Percentiles rank a stretch among this genome's conserved stretches.
These are phyloP conservation scores for Potorous gilbertii DNA, from an alignment of 2,797 vertebrate genomes.

Conservation along the genomic window DNA sequence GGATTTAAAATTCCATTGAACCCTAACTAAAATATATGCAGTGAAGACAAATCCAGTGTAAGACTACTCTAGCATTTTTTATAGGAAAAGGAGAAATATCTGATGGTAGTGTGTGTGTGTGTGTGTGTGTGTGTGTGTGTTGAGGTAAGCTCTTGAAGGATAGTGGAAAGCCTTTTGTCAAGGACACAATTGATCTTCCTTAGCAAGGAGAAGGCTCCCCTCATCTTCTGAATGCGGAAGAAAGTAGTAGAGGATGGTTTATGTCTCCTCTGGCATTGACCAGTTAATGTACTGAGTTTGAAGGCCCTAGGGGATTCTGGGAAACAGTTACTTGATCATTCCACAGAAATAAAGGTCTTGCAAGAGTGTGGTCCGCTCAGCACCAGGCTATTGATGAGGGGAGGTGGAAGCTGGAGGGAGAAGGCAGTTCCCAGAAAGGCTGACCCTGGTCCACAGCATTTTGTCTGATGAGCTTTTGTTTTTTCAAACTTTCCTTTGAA, in stretches of 20 bases:
- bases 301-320: not conserved
- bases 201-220: not conserved
- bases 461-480: not conserved
- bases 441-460: not conserved
- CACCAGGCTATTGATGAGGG: not conserved
- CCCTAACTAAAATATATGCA: too few species aligned
- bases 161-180: not conserved
- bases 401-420: not conserved
- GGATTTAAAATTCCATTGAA: too few species aligned
- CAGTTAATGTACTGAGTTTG: not conserved
- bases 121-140: too few species aligned
- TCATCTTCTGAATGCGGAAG: not conserved
- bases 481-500: not conserved
- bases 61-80: too few species aligned
- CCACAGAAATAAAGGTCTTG: not conserved
- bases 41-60: too few species aligned
- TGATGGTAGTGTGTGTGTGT: too few species aligned
- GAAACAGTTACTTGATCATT: not conserved
- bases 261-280: not conserved
- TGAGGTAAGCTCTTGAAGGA: not conserved
- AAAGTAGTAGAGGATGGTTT: not conserved
- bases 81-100: too few species aligned
- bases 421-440: not conserved
- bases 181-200: not conserved
- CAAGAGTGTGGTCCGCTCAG: not conserved